Conservation (phyloP, 2,888 invertebrate species). For the Cephus pygmeus region DNA sequence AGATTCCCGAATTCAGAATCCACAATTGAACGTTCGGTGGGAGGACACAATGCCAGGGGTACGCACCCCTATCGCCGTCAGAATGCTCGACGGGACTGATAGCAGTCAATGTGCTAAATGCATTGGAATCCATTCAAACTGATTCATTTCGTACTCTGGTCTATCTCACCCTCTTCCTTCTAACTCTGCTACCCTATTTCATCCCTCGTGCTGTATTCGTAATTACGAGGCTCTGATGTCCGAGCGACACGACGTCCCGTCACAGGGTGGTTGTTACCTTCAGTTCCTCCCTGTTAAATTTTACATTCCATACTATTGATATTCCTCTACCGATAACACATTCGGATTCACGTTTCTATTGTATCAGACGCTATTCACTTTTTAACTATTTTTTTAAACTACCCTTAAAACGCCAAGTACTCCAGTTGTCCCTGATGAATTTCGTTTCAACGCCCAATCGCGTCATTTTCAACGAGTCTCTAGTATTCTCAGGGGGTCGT, state of each 20-base stretch:
- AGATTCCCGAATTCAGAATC: slow-evolving; percentile 39
- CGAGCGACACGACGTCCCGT: neutral
- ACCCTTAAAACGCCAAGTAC: neutral
- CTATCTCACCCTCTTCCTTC: slow-evolving; percentile 2
- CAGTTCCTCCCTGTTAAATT: neutral
- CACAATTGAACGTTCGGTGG: slow-evolving; percentile 36
- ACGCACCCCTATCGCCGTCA: slow-evolving; percentile 52
- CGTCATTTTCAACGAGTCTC: neutral
- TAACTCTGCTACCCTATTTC: slow-evolving; percentile 20
- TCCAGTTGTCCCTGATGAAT: neutral
- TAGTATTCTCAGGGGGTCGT: neutral
- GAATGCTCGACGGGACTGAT: slow-evolving; percentile 48
- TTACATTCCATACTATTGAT: neutral
- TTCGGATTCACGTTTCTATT: neutral
- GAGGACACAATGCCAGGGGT: slow-evolving; percentile 43
- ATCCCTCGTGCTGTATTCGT: neutral
- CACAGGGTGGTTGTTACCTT: neutral
- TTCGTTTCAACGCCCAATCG: neutral
- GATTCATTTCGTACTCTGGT: slow-evolving; percentile 28
- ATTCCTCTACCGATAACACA: neutral
- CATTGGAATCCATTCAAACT: slow-evolving; percentile 48
- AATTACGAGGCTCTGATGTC: neutral
- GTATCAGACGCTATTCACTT: neutral
- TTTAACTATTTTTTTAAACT: neutral
- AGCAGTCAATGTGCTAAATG: slow-evolving; percentile 52